Evolutionary conservation across 2,113 vertebrate genomes (phyloP).

Genomic region (Mirounga angustirostris): DNA sequence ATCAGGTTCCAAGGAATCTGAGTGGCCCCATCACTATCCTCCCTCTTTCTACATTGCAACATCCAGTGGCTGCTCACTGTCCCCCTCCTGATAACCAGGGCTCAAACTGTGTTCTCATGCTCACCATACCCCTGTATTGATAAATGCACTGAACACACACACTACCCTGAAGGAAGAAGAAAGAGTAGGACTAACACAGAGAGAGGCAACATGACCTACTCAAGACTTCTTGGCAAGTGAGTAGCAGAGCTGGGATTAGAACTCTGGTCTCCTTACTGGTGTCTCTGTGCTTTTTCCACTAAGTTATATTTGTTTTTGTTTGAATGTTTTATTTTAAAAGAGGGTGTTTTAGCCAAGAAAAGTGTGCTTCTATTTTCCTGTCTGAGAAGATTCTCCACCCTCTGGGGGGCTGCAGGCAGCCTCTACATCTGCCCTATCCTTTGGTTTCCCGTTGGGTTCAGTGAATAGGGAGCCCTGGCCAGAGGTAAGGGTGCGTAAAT

Average conservation of each 20-base stretch:
- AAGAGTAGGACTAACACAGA: not conserved
- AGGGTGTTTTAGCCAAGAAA: not conserved
- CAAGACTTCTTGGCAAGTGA: not conserved
- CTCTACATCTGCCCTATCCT: not conserved
- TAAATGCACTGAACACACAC: not conserved
- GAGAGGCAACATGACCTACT: not conserved
- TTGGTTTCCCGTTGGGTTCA: not conserved
- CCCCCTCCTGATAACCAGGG: not conserved
- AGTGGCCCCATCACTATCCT: not conserved
- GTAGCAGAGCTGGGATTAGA: not conserved
- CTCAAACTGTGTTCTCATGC: not conserved
- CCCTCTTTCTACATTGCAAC: not conserved
- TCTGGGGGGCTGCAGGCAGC: not conserved
- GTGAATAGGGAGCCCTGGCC: not conserved
- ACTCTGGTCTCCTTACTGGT: not conserved
- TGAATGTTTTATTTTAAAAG: not conserved
- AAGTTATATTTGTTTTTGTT: not conserved
- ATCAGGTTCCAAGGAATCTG: not conserved
- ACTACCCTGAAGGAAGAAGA: not conserved
- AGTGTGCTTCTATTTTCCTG: not conserved
- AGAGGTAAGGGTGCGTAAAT: not conserved
- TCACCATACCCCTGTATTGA: not conserved
- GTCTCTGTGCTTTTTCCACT: not conserved
- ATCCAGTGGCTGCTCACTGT: not conserved
- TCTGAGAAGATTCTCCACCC: not conserved